These are phyloP conservation scores for Phrynosoma platyrhinos DNA, from an alignment of 2,113 vertebrate genomes.

Conservation along the genomic window DNA sequence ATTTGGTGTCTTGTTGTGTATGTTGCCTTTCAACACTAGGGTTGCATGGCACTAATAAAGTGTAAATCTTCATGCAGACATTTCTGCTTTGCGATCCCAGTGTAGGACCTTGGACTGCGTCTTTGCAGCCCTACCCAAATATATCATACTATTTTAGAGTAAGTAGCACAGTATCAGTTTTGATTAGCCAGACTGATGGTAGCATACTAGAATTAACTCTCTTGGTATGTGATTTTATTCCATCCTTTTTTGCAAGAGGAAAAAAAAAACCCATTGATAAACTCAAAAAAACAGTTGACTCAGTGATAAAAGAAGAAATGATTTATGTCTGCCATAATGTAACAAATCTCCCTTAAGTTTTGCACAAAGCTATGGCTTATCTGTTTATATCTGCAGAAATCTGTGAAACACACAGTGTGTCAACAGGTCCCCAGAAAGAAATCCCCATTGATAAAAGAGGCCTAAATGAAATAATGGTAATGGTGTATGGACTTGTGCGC, in stretches of 20 bases:
- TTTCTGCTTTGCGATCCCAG: too few relatives aligned
- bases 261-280: not conserved
- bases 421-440: conserved; percentile 1
- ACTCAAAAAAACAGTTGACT: too few relatives aligned
- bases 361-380: conserved; percentile 13
- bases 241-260: not conserved
- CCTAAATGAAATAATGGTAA: not conserved
- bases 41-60: too few relatives aligned
- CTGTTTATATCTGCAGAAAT: not conserved
- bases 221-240: not conserved
- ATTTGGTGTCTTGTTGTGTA: too few relatives aligned
- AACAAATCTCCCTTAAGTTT: not conserved
- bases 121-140: not conserved
- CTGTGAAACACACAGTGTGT: not conserved
- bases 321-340: not conserved
- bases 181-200: not conserved
- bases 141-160: not conserved
- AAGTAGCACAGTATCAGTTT: not conserved
- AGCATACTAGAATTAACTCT: not conserved
- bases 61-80: too few relatives aligned
- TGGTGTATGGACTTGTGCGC: not conserved
- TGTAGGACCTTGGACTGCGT: too few relatives aligned
- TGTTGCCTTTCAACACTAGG: too few relatives aligned
- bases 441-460: not conserved
- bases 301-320: conserved; percentile 1